Evolutionary conservation across 2,888 invertebrate genomes (phyloP), one percentile per base, ranked within the genome.

Genomic region (Ariolimax columbianus): DNA sequence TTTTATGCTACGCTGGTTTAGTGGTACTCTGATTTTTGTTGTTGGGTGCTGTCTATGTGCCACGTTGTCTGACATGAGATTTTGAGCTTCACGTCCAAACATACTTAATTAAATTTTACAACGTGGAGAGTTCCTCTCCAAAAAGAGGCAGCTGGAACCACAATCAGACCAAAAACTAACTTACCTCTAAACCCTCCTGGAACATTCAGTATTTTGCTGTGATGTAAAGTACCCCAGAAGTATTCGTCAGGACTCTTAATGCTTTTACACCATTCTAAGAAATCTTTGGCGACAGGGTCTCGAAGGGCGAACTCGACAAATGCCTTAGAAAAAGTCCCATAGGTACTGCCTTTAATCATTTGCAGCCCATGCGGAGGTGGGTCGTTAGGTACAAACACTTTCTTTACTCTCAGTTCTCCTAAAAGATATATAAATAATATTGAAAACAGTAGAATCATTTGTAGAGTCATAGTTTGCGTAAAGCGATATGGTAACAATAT

Each of bases 161-260:
- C 17, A 55, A 3, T 17, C 3, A 14, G 17, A 23, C 19, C 38
- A 23, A 38, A 33, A 19, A 11, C 14, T 33, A 0, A 30, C 51
- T 19, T 3, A 93, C 93, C 93, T 88, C 82, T 87, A 78, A 91
- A 94, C 11, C 92, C 89, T 0, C 94, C 94, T 1, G 94, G 94
- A 11, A 91, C 89, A 36, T 90, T 85, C 6, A 93, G 84, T 40
- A 89, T 89, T 17, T 91, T 89, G 83, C 93, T 93, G 84, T 93
- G 92, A 81, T 94, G 90, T 17, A 94, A 84, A 2, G 93, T 94
- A 3, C 93, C 89, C 94, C 94, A 94, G 86, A 91, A 93, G 81
- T 93, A 92, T 85, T 94, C 94, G 84, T 94, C 94, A 0, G 94
- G 93, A 83, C 92, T 93, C 63, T 88, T 89, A 1, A 93, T 92